These are phyloP conservation scores for Drosophila histrio DNA, from an alignment of 2,888 invertebrate species.

Conservation along the genomic window DNA sequence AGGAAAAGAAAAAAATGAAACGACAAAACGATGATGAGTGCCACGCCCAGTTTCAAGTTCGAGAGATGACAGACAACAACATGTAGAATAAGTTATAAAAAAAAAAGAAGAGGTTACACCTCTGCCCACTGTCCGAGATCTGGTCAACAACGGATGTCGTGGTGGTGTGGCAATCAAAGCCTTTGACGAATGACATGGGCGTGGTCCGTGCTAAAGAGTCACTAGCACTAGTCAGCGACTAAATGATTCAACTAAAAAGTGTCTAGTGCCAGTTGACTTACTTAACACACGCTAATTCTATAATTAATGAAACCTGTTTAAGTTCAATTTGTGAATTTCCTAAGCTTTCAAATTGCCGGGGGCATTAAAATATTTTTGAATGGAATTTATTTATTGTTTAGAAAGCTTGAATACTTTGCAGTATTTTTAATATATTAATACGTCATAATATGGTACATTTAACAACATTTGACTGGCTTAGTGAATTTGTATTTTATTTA, in stretches of 20 bases:
- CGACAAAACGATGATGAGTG: conserved; percentile 20
- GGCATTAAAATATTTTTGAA: neutral
- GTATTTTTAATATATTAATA: neutral
- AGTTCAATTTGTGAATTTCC: neutral
- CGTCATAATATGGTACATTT: too few relatives aligned
- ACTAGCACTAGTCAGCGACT: conserved; percentile 14
- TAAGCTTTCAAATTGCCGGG: neutral
- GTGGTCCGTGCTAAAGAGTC: conserved; percentile 31
- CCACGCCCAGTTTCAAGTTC: conserved; percentile 44
- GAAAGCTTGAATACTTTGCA: too few relatives aligned
- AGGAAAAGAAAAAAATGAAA: conserved; percentile 21
- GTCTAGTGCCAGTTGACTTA: neutral
- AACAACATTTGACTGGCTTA: too few relatives aligned
- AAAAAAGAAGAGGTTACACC: conserved; percentile 5
- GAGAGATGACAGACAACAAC: conserved; percentile 30
- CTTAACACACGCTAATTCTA: neutral
- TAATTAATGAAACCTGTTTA: conserved; percentile 12
- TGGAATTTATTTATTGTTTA: neutral
- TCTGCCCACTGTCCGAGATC: conserved; percentile 18
- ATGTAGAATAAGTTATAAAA: neutral
- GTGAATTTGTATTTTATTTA: too few relatives aligned
- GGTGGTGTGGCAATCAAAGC: conserved; percentile 27
- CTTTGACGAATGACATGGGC: conserved; percentile 44
- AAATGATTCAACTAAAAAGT: conserved; percentile 12
- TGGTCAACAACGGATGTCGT: conserved; percentile 14